A percentile compares a stretch with the other conserved stretches of the same genome.
Conservation (phyloP, 2,888 invertebrate genomes). For the Ophion costatus region DNA sequence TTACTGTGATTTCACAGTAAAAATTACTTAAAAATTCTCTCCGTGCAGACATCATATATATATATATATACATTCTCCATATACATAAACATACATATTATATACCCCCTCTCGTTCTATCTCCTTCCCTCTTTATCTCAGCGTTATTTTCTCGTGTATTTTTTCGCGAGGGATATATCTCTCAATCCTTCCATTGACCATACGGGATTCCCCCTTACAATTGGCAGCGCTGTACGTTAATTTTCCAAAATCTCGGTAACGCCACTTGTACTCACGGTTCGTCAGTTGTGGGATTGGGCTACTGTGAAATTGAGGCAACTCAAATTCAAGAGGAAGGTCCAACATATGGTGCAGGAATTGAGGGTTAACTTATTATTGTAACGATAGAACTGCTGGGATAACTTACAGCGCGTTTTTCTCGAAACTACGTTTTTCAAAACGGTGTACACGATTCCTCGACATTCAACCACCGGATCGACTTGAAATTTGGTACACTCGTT, state of each 20-base stretch:
- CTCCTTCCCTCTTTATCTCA: slow-evolving; percentile 37
- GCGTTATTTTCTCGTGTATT: slow-evolving; percentile 28
- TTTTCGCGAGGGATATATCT: slow-evolving; percentile 42
- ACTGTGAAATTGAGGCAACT: too few species aligned
- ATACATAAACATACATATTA: slow-evolving; percentile 65
- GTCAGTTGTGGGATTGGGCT: slow-evolving; percentile 64
- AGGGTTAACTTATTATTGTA: too few species aligned
- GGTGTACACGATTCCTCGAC: too few species aligned
- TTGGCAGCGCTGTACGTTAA: slow-evolving; percentile 54
- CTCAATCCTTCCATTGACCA: slow-evolving; percentile 29
- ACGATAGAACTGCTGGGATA: too few species aligned
- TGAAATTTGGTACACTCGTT: too few species aligned
- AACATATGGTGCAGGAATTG: too few species aligned
- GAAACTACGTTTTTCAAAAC: too few species aligned
- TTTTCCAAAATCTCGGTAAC: slow-evolving; percentile 40
- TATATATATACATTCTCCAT: slow-evolving; percentile 59
- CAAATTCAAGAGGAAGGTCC: too few species aligned
- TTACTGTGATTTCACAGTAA: too few species aligned
- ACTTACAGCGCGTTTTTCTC: too few species aligned
- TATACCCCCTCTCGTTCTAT: slow-evolving; percentile 14
- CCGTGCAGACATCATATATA: slow-evolving; percentile 17
- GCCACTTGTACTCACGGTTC: slow-evolving; percentile 75
- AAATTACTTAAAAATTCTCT: too few species aligned
- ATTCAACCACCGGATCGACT: too few species aligned
- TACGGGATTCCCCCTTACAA: slow-evolving; percentile 24